Percentiles rank a stretch among this genome's conserved stretches.
phyloP scores from a whole-genome alignment of 2,888 invertebrate species.

The Colletes collaris region DNA sequence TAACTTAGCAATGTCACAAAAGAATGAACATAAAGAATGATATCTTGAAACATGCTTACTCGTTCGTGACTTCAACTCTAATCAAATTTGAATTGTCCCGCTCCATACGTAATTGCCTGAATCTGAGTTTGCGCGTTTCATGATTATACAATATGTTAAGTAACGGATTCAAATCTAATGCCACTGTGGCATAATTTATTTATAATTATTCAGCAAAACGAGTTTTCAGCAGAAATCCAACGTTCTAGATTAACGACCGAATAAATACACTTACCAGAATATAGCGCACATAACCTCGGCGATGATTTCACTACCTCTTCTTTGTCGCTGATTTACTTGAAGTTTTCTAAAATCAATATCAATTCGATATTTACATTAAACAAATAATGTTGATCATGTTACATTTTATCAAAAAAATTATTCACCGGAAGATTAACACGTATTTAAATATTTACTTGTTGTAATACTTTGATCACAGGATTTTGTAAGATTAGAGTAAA shows the following conservation, averaged over 20 bases:
- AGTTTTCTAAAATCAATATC: not conserved
- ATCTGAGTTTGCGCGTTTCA: constrained; percentile 1
- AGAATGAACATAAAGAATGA: not conserved
- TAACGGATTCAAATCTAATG: not conserved
- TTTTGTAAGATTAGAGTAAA: not conserved
- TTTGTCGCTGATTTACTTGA: not conserved
- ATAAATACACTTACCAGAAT: not conserved
- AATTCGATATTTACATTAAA: not conserved
- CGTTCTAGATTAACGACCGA: not conserved
- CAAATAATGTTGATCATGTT: no score
- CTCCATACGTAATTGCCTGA: not conserved
- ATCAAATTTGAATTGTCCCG: not conserved
- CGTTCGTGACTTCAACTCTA: no score
- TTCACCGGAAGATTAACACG: no score
- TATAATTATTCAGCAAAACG: not conserved
- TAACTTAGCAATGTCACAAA: not conserved
- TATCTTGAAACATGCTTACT: not conserved
- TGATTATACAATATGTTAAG: no score
- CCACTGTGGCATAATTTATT: not conserved
- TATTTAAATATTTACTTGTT: not conserved
- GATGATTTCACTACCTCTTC: no score
- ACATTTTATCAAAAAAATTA: not conserved
- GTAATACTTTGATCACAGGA: not conserved
- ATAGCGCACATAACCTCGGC: not conserved
- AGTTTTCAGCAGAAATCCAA: not conserved